A percentile compares a stretch with the other conserved stretches of the same genome.
phyloP scores from a whole-genome alignment of 2,113 vertebrate species.

The Anas platyrhynchos region DNA sequence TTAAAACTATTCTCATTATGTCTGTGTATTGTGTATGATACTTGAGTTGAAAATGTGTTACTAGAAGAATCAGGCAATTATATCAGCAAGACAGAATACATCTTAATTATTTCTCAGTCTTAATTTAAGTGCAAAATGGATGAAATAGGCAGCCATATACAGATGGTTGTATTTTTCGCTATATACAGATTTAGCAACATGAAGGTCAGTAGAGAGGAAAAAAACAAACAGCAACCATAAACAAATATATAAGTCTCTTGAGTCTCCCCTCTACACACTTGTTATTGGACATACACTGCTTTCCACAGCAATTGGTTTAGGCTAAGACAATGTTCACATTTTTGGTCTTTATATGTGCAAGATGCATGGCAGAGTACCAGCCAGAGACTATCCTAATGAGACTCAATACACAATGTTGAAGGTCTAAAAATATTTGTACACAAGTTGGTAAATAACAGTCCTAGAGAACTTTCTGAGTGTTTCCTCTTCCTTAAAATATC shows the following conservation, averaged over 20 bases:
- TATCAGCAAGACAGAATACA: neutral
- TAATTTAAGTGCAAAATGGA: neutral
- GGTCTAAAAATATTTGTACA: neutral
- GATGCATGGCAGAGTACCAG: rapidly evolving
- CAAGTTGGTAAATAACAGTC: neutral
- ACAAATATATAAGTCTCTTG: neutral
- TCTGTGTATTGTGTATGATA: neutral
- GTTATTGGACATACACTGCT: neutral
- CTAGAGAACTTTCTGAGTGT: neutral
- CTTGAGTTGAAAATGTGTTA: neutral
- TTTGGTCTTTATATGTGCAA: neutral
- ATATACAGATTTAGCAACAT: neutral
- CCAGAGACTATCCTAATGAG: neutral
- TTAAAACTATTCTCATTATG: neutral
- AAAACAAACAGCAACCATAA: neutral
- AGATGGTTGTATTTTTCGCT: neutral
- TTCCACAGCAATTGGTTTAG: neutral
- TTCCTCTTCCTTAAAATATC: neutral
- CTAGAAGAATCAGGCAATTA: neutral
- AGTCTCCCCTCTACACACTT: neutral
- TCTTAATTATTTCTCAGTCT: neutral
- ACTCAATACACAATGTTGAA: neutral
- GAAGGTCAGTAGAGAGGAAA: neutral
- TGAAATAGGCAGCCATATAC: neutral
- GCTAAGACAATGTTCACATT: neutral